Conservation (phyloP, 2,113 vertebrate species). For the Maylandia zebra region DNA sequence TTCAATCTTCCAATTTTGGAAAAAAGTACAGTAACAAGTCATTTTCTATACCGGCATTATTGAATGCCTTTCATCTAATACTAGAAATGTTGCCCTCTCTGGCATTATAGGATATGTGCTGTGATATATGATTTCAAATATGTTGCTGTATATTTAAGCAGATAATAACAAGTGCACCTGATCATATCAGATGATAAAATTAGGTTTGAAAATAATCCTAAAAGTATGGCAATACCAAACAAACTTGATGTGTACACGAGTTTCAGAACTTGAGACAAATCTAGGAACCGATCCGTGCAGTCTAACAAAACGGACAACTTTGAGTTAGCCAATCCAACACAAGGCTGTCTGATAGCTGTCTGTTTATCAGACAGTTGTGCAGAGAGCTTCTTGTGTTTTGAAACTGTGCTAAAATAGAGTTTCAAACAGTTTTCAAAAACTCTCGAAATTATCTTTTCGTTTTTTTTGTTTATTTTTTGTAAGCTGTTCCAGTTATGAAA, state of each 20-base stretch:
- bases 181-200: neutral
- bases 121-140: neutral
- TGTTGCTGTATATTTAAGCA: neutral
- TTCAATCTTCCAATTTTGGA: neutral
- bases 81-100: neutral
- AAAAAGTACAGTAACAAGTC: neutral
- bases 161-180: neutral
- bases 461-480: neutral
- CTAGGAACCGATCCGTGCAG: neutral
- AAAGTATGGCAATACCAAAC: neutral
- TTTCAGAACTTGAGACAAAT: neutral
- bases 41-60: neutral
- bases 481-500: neutral
- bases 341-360: neutral
- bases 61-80: neutral
- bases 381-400: neutral
- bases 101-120: neutral
- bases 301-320: neutral
- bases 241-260: neutral
- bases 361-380: neutral
- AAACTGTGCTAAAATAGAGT: neutral
- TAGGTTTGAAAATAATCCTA: neutral
- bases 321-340: neutral
- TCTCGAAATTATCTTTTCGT: neutral
- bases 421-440: neutral